These are phyloP conservation scores for Aselliscus stoliczkanus DNA, from an alignment of 2,797 vertebrate genomes.

Conservation along the genomic window DNA sequence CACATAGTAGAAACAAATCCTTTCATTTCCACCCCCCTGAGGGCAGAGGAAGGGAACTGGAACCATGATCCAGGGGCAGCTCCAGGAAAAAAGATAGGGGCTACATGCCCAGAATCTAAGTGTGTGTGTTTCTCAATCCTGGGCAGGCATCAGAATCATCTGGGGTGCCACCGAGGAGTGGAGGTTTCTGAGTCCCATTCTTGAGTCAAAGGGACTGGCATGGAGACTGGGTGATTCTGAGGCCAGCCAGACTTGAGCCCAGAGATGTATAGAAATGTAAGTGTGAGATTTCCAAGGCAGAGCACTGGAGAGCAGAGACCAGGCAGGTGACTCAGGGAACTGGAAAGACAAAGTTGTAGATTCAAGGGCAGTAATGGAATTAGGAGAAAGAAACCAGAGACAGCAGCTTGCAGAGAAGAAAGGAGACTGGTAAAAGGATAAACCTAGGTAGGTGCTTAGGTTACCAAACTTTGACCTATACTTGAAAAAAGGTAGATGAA, in stretches of 20 bases:
- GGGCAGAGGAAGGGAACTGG: not conserved
- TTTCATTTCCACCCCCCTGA: not conserved
- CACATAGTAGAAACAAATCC: not conserved
- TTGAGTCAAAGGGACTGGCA: not conserved
- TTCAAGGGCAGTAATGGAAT: not conserved
- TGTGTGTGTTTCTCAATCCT: not conserved
- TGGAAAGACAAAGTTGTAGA: not conserved
- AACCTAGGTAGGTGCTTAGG: not conserved
- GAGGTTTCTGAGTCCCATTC: not conserved
- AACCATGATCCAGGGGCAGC: not conserved
- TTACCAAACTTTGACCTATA: not conserved
- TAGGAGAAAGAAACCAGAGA: not conserved
- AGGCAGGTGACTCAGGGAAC: not conserved
- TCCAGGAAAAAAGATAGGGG: not conserved
- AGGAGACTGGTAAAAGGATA: not conserved
- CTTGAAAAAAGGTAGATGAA: not conserved
- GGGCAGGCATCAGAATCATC: not conserved
- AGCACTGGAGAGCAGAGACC: not conserved
- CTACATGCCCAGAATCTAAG: not conserved
- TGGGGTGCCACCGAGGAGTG: not conserved
- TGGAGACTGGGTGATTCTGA: not conserved
- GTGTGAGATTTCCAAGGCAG: not conserved
- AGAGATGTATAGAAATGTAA: accelerated
- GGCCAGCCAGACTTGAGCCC: not conserved
- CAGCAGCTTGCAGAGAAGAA: not conserved